A percentile compares a stretch with the other conserved stretches of the same genome.
Conservation (phyloP, 1,140 invertebrate genomes). For the Musca vetustissima region DNA sequence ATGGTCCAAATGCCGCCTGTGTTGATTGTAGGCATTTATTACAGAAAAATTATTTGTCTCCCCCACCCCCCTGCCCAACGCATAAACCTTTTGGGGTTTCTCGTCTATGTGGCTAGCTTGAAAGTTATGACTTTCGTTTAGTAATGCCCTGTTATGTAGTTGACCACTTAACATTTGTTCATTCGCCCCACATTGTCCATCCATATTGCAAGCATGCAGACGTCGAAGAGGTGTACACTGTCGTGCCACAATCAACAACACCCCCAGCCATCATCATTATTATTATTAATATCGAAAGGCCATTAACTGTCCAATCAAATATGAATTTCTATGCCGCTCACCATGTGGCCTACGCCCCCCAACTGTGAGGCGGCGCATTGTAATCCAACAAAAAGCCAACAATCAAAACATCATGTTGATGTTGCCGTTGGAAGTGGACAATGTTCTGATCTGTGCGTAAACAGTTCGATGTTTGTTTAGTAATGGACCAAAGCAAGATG, state of each 20-base stretch:
- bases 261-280: slow-evolving; percentile 23
- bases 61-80: too few species aligned
- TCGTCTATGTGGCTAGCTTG: too few species aligned
- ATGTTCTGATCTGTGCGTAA: neutral
- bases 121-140: too few species aligned
- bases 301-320: slow-evolving; percentile 33
- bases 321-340: slow-evolving; percentile 36
- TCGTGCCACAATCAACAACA: slow-evolving; percentile 11
- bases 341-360: slow-evolving; percentile 51
- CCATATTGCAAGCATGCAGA: neutral
- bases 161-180: neutral
- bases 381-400: slow-evolving; percentile 31
- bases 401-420: neutral
- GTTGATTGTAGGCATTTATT: slow-evolving; percentile 55
- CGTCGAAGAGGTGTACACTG: neutral
- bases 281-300: slow-evolving; percentile 28
- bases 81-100: too few species aligned
- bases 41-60: slow-evolving; percentile 13
- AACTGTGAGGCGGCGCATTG: slow-evolving; percentile 53
- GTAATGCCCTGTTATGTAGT: too few species aligned
- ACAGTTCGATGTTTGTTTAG: too few species aligned
- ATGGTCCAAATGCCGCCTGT: slow-evolving; percentile 55
- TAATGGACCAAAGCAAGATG: too few species aligned
- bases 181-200: neutral
- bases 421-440: neutral